Conservation (phyloP, 2,888 invertebrate species). For the Callyntrura guangdongensis region DNA sequence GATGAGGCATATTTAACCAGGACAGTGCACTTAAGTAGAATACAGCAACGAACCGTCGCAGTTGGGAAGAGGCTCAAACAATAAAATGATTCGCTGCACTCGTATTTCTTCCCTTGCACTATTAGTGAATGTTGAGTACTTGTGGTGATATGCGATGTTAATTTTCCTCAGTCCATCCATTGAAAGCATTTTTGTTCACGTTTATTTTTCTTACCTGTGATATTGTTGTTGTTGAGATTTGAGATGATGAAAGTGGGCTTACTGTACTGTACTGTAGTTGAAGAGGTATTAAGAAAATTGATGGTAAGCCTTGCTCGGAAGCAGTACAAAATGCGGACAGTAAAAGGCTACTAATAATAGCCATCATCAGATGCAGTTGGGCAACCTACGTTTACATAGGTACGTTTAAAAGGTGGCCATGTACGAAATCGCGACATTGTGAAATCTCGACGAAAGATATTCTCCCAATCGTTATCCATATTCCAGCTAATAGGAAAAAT, state of each 20-base stretch:
- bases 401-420: no score
- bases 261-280: neutral
- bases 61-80: neutral
- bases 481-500: no score
- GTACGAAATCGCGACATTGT: no score
- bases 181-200: slow-evolving; percentile 18
- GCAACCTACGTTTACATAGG: neutral
- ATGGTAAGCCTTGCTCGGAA: neutral
- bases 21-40: slow-evolving; percentile 58
- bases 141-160: slow-evolving; percentile 16
- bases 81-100: slow-evolving; percentile 31
- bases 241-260: slow-evolving; percentile 8
- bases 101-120: neutral
- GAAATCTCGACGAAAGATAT: no score
- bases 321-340: neutral
- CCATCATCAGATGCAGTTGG: slow-evolving; percentile 22
- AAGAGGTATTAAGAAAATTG: neutral
- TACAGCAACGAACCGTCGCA: slow-evolving; percentile 51
- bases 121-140: slow-evolving; percentile 31
- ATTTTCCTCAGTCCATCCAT: slow-evolving; percentile 33
- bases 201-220: slow-evolving; percentile 23
- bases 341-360: slow-evolving; percentile 45
- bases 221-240: slow-evolving; percentile 15
- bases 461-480: no score
- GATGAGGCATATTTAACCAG: slow-evolving; percentile 36